A percentile compares a stretch with the other conserved stretches of the same genome.
Conservation (phyloP, 92 coral and sea anemone genomes). For the Palythoa grandis region DNA sequence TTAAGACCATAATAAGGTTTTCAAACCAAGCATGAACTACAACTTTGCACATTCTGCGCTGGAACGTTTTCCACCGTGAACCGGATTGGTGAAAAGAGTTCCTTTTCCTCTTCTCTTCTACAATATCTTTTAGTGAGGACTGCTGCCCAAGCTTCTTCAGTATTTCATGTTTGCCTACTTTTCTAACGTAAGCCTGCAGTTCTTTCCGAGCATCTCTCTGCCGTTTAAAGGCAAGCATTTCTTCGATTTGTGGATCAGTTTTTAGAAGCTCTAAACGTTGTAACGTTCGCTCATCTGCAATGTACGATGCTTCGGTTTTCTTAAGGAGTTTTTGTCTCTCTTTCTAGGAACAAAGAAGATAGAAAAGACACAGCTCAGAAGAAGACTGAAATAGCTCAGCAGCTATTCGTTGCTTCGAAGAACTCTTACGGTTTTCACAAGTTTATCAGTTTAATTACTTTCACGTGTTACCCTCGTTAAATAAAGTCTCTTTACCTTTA, state of each 20-base stretch:
- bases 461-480: too few relatives aligned
- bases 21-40: constrained; percentile 71
- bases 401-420: too few relatives aligned
- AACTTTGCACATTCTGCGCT: constrained; percentile 42
- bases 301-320: constrained; percentile 75
- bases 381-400: too few relatives aligned
- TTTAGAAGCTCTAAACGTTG: constrained; percentile 59
- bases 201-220: not conserved
- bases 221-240: constrained; percentile 16
- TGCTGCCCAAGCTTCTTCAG: constrained; percentile 19
- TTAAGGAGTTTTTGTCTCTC: constrained; percentile 57
- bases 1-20: constrained; percentile 64
- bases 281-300: constrained; percentile 67
- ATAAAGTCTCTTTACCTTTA: too few relatives aligned
- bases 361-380: too few relatives aligned
- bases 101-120: constrained; percentile 20
- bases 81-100: not conserved
- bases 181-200: not conserved
- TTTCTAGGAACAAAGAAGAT: constrained; percentile 42
- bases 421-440: too few relatives aligned
- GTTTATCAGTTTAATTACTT: too few relatives aligned
- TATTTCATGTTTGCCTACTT: not conserved
- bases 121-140: constrained; percentile 8
- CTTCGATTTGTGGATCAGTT: constrained; percentile 22
- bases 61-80: constrained; percentile 27